Base-by-base conservation (phyloP, 1,140 invertebrate species). In the Sitobion miscanthi region DNA sequence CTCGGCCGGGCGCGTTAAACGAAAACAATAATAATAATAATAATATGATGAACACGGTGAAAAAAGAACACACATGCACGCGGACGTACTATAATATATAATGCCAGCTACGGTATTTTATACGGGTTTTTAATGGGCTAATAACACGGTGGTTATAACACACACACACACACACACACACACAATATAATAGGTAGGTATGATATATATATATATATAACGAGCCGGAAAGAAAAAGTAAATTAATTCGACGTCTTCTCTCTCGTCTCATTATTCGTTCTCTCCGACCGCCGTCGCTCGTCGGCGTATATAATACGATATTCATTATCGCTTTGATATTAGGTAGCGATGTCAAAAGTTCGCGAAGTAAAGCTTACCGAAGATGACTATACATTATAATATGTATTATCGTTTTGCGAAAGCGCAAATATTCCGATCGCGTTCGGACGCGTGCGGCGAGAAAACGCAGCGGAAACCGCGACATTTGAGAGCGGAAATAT, bases 51-150 rank as follows among this genome's bases (percentile, higher is more conserved):
- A 77, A 77, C 14, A 35, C 62, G n/a, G 30, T n/a, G n/a, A n/a
- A 77, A 77, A 62, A 25, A 77, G 2, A 77, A 77, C 52, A 54
- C 20, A 77, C 14, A n/a, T n/a, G n/a, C 62, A 17, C 62, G 5
- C 30, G 30, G 62, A 77, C 14, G 21, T n/a, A 69, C 30, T 77
- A 23, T 52, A 54, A 54, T 54, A 54, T 54, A 42, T 42, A 42
- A 54, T 21, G 23, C 52, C 62, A n/a, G n/a, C 30, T 77, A 77
- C 62, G 62, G 62, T 77, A 42, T 90, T 89, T 90, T 90, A 77
- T 91, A 91, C 90, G 90, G 90, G 62, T 77, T 91, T 77, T 69
- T 91, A 91, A 91, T 47, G 90, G 90, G 62, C 38, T 91, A 91
- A 91, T 91, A 91, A 91, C 57, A 91, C 30, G 90, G 90, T 91